phyloP scores from a whole-genome alignment of 2,888 invertebrate genomes.

The Scaeva pyrastri region DNA sequence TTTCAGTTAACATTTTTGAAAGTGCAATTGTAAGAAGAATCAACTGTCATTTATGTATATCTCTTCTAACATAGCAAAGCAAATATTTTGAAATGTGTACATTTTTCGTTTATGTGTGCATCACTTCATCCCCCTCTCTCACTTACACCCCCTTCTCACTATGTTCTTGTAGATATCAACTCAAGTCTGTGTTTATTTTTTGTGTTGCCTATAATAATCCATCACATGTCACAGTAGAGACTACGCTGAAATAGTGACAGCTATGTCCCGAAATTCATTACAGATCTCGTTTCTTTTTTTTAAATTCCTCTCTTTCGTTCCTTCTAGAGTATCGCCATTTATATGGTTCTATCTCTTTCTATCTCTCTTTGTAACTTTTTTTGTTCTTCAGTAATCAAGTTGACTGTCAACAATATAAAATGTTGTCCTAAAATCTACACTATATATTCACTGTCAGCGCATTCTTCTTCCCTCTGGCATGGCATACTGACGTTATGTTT shows the following conservation, averaged over 20 bases:
- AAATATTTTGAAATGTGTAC: no score
- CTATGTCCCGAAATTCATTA: conserved; percentile 29
- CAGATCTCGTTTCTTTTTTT: conserved; percentile 20
- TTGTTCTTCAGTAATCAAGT: conserved; percentile 43
- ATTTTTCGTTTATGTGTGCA: no score
- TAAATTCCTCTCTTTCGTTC: conserved; percentile 16
- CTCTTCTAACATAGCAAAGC: no score
- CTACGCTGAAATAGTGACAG: conserved; percentile 4
- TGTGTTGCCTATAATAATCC: conserved; percentile 5
- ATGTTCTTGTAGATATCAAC: background rate
- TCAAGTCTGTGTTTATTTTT: background rate
- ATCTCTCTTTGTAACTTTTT: background rate
- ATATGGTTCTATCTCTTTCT: background rate
- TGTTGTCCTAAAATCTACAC: conserved; percentile 63
- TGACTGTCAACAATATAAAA: conserved; percentile 66
- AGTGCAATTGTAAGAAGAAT: no score
- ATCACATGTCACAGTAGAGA: conserved; percentile 39
- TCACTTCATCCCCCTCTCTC: no score
- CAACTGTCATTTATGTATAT: no score
- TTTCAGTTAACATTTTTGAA: no score
- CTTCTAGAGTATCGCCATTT: no score
- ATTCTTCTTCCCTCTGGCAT: conserved; percentile 22
- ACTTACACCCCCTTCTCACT: no score
- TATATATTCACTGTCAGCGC: conserved; percentile 52
- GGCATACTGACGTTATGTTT: background rate